Evolutionary conservation across 2,888 invertebrate genomes (phyloP).

Genomic region (Athrips mouffetella): DNA sequence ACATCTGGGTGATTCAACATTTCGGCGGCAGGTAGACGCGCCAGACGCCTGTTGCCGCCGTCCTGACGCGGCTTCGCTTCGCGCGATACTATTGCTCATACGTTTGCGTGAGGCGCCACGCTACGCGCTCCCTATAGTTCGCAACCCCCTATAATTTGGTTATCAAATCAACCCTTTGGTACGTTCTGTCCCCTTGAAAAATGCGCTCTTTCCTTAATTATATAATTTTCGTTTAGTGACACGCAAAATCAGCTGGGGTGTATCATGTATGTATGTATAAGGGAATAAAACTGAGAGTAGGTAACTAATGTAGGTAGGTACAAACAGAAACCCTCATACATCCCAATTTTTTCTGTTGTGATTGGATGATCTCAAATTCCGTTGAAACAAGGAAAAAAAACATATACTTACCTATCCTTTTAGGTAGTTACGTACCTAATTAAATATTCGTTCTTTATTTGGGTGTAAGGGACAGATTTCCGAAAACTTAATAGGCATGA

Average conservation of each 20-base stretch:
- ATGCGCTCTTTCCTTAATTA: background rate
- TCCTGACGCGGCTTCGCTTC: slow-evolving; percentile 30
- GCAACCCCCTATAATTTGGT: no score
- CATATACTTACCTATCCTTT: no score
- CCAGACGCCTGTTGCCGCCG: slow-evolving; percentile 24
- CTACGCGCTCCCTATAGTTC: slow-evolving; percentile 28
- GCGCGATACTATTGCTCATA: slow-evolving; percentile 25
- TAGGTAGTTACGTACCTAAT: no score
- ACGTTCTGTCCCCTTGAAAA: background rate
- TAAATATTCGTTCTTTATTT: no score
- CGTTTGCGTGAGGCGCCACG: slow-evolving; percentile 24
- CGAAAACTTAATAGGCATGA: no score
- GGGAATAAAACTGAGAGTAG: no score
- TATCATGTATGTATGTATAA: background rate
- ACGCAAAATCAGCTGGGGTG: background rate
- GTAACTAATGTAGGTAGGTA: no score
- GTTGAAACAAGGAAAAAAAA: no score
- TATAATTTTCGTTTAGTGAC: background rate
- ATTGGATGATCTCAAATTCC: no score
- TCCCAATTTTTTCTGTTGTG: no score
- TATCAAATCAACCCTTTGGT: background rate
- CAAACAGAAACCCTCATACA: no score
- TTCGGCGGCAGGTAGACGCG: slow-evolving; percentile 27
- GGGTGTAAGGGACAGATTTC: no score
- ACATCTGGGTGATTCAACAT: background rate